Conservation (phyloP, 2,113 vertebrate species). For the Podarcis raffonei region DNA sequence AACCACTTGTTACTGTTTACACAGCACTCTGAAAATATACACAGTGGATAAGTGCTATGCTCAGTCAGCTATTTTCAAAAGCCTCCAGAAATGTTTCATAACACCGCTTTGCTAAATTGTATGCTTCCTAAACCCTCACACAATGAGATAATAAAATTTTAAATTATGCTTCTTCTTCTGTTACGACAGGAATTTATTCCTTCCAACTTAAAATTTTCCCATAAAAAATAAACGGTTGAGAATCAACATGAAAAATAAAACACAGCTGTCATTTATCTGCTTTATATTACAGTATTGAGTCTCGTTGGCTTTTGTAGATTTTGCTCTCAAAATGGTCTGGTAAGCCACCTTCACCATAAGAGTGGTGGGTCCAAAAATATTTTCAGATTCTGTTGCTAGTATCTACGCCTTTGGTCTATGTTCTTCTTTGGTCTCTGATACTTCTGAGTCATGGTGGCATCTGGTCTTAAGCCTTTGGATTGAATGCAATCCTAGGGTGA, state of each 20-base stretch:
- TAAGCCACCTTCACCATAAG: neutral
- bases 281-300: too few species aligned
- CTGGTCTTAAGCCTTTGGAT: neutral
- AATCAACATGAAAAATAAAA: neutral
- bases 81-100: constrained; percentile 13
- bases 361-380: neutral
- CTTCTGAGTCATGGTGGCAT: neutral
- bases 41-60: neutral
- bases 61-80: constrained; percentile 25
- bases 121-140: neutral
- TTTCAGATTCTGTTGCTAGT: neutral
- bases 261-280: neutral
- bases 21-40: constrained; percentile 18
- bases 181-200: neutral
- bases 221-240: rapidly evolving
- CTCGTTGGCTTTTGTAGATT: too few species aligned
- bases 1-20: neutral
- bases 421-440: neutral
- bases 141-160: neutral
- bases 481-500: neutral
- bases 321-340: neutral
- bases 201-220: neutral
- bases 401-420: neutral
- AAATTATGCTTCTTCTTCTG: neutral
- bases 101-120: constrained; percentile 1